These are phyloP conservation scores for Drosophila willistoni DNA, from an alignment of 1,140 invertebrate species.

Conservation along the genomic window DNA sequence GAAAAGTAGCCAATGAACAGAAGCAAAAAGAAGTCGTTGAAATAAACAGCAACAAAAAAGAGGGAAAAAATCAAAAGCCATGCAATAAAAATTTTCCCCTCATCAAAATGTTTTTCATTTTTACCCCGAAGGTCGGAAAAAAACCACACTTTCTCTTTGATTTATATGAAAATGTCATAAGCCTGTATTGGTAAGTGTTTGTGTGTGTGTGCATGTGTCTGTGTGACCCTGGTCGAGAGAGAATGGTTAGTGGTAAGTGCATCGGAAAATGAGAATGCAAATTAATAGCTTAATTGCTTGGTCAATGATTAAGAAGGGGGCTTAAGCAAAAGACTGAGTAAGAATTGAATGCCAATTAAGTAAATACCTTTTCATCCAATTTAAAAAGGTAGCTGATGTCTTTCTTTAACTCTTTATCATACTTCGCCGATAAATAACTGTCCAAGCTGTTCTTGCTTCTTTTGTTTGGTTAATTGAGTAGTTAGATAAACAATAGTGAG, in stretches of 20 bases:
- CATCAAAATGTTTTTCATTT: slow-evolving; percentile 59
- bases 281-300: slow-evolving; percentile 70
- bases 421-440: too few species aligned
- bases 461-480: too few species aligned
- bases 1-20: slow-evolving; percentile 60
- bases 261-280: slow-evolving; percentile 40
- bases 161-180: slow-evolving; percentile 52
- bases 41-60: slow-evolving; percentile 29
- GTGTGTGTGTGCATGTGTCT: slow-evolving; percentile 6
- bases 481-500: too few species aligned
- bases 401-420: too few species aligned
- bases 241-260: slow-evolving; percentile 4
- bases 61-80: slow-evolving; percentile 32
- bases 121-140: slow-evolving; percentile 57
- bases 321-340: background rate
- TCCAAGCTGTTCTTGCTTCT: too few species aligned
- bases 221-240: slow-evolving; percentile 4
- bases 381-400: too few species aligned
- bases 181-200: background rate
- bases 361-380: background rate
- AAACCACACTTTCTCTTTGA: slow-evolving; percentile 57
- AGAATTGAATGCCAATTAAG: background rate
- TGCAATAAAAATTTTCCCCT: slow-evolving; percentile 56
- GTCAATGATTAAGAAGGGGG: slow-evolving; percentile 11
- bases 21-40: slow-evolving; percentile 26